These are phyloP conservation scores for Tipula vernalis DNA, from an alignment of 2,888 invertebrate species.

Conservation along the genomic window DNA sequence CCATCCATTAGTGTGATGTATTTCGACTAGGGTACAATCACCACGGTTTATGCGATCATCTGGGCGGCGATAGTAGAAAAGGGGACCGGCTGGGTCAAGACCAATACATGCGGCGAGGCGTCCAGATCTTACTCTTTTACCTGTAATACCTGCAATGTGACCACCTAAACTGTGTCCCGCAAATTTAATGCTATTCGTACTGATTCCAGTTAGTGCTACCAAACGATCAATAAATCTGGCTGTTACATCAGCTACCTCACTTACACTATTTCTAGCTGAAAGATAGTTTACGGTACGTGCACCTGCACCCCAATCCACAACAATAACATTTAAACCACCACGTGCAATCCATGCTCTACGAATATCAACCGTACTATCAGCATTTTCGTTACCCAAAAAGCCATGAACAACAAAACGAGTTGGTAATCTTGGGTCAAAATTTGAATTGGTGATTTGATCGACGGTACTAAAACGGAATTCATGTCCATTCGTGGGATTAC, in stretches of 20 bases:
- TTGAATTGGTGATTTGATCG: not conserved
- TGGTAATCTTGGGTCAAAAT: not conserved
- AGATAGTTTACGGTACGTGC: constrained; percentile 43
- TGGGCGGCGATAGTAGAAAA: not conserved
- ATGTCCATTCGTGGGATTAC: not conserved
- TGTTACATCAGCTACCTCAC: constrained; percentile 19
- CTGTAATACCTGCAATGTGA: constrained; percentile 44
- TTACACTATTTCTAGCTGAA: constrained; percentile 38
- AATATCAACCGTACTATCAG: not conserved
- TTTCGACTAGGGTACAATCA: not conserved
- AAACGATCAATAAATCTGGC: not conserved
- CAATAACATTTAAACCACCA: constrained; percentile 45
- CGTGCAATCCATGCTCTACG: constrained; percentile 32
- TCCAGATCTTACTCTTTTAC: constrained; percentile 36
- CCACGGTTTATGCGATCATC: not conserved
- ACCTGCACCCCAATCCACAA: constrained; percentile 47
- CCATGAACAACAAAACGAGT: not conserved
- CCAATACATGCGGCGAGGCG: not conserved
- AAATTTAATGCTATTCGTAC: constrained; percentile 36
- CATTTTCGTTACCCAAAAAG: constrained; percentile 24
- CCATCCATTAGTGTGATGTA: constrained; percentile 21
- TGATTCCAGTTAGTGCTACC: constrained; percentile 23
- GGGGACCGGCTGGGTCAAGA: constrained; percentile 8
- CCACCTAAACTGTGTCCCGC: constrained; percentile 48
- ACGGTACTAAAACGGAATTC: constrained; percentile 11